Percentiles rank a stretch among this genome's conserved stretches.
These are phyloP conservation scores for Chloroceryle aenea DNA, from an alignment of 2,113 vertebrate species.

Conservation along the genomic window DNA sequence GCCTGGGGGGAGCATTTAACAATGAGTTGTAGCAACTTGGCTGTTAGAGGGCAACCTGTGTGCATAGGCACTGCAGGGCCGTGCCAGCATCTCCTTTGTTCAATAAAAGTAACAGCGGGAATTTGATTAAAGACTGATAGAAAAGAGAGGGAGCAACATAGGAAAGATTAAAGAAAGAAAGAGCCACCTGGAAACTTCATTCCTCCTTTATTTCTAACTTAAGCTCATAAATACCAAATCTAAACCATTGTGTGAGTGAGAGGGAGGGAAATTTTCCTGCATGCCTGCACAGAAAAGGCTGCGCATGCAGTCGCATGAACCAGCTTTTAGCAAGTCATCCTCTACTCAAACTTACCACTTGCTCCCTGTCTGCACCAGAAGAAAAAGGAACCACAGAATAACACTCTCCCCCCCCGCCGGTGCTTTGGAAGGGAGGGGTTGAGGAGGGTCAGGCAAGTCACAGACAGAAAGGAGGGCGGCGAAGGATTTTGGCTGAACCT, in stretches of 20 bases:
- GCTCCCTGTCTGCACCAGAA: background rate
- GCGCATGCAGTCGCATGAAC: background rate
- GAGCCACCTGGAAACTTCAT: constrained; percentile 57
- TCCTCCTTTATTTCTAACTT: constrained; percentile 46
- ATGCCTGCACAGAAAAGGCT: background rate
- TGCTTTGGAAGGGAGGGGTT: background rate
- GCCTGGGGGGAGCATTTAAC: constrained; percentile 1
- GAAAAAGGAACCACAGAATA: background rate
- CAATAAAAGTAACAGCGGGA: constrained; percentile 55
- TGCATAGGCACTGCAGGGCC: background rate
- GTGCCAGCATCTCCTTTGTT: constrained; percentile 45
- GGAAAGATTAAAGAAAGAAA: constrained; percentile 55
- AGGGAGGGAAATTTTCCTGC: constrained; percentile 43
- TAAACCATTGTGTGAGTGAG: constrained; percentile 20
- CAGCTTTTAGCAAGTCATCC: background rate
- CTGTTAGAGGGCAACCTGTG: constrained; percentile 2
- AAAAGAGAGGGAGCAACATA: constrained; percentile 29
- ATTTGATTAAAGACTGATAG: constrained; percentile 54
- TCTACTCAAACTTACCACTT: background rate
- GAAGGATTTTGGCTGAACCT: background rate
- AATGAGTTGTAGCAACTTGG: constrained; percentile 45
- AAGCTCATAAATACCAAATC: constrained; percentile 53
- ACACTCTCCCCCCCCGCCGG: fast-evolving
- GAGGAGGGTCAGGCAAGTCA: background rate
- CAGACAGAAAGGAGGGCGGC: fast-evolving